Base-by-base conservation (phyloP, 2,888 invertebrate species). In the Bellardia pandia region DNA sequence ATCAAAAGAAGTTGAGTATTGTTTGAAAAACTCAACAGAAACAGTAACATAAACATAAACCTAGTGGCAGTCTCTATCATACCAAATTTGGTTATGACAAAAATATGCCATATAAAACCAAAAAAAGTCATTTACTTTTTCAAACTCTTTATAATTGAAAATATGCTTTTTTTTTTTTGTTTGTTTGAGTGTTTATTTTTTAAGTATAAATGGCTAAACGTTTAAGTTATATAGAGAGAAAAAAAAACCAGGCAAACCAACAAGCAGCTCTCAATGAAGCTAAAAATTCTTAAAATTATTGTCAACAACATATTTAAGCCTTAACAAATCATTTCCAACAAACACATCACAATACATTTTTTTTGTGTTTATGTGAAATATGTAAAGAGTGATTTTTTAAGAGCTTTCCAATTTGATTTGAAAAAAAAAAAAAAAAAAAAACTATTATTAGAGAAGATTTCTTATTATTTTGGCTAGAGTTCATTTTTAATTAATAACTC, bases 291-390 rank as follows among this genome's bases (percentile, higher is more conserved):
- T 87, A 75, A 87, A 87, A 87, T 87, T 87, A 87, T 87, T 87
- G 87, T 87, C 87, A 87, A 87, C 87, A 87, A 87, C 87, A 87
- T 87, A 87, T 87, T 87, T 82, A 87, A 85, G 85, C 75, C 85
- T 87, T 78, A 82, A 82, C 87, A 85, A 87, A 87, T 87, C 85
- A 85, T 81, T 81, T 81, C 37, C 66, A 84, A 56, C 80, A 72
- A 62, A 71, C 42, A 72, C 69, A 71, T 71, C 60, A 23, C 23
- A 23, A 23, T 23, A 23, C 23, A 23, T 23, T 23, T 23, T 23
- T 23, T 23, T 23, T 23, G 23, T 23, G 23, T 23, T 23, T 23
- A 23, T 23, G 23, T 23, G 23, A 23, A 23, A 23, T 23, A 23
- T 23, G 1, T 23, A 23, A 23, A 23, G 23, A 23, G 23, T 23